These are phyloP conservation scores for Drosophila koepferae DNA, from an alignment of 2,888 invertebrate genomes.

Conservation along the genomic window DNA sequence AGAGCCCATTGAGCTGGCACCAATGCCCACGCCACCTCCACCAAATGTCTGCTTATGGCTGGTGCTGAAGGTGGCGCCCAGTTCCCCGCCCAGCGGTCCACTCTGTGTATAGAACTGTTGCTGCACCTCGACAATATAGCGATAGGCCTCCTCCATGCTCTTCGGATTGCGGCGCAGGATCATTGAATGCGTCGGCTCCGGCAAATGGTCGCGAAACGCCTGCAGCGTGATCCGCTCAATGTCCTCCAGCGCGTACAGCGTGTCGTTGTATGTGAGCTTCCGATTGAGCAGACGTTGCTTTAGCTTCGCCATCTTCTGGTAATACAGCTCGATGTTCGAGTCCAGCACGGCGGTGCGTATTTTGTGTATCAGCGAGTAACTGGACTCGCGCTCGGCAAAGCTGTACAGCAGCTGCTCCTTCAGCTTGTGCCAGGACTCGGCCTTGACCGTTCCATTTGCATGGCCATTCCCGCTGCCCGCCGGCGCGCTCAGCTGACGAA, in stretches of 20 bases:
- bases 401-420: slow-evolving; percentile 68
- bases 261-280: slow-evolving; percentile 72
- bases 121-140: slow-evolving; percentile 73
- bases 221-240: slow-evolving; percentile 69
- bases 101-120: slow-evolving; percentile 73
- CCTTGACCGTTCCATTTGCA: slow-evolving; percentile 36
- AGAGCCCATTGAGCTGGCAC: slow-evolving; percentile 52
- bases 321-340: slow-evolving; percentile 70
- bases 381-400: slow-evolving; percentile 68
- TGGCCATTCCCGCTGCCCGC: slow-evolving; percentile 39
- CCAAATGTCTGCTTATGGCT: slow-evolving; percentile 70
- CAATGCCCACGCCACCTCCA: slow-evolving; percentile 56
- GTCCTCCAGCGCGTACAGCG: slow-evolving; percentile 65
- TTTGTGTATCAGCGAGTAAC: slow-evolving; percentile 68
- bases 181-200: slow-evolving; percentile 74
- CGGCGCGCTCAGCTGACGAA: slow-evolving; percentile 65
- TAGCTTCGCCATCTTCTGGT: slow-evolving; percentile 66
- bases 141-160: slow-evolving; percentile 76
- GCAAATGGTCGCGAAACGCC: slow-evolving; percentile 70
- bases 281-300: slow-evolving; percentile 67
- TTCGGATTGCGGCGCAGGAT: slow-evolving; percentile 69
- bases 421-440: slow-evolving; percentile 66
- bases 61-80: slow-evolving; percentile 72
- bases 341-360: slow-evolving; percentile 64
- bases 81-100: slow-evolving; percentile 64